A percentile compares a stretch with the other conserved stretches of the same genome.
Conservation (phyloP, 2,113 vertebrate genomes). For the Channa argus region DNA sequence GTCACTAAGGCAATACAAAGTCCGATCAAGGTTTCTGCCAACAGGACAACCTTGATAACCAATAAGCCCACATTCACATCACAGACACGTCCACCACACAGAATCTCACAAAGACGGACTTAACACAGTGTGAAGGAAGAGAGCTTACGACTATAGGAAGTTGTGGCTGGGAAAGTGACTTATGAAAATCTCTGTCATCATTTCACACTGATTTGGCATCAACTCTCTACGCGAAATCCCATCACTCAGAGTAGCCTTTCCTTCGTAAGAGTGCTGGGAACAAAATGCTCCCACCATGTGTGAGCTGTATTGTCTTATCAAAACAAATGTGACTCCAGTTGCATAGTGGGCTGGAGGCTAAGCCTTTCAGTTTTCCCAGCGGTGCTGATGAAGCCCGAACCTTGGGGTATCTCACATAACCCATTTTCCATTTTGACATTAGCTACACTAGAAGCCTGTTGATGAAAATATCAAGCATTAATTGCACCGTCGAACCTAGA, state of each 20-base stretch:
- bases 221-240: constrained; percentile 29
- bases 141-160: constrained; percentile 19
- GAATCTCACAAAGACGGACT: not conserved
- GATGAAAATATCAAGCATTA: not conserved
- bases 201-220: constrained; percentile 43
- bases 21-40: not conserved
- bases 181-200: constrained; percentile 48
- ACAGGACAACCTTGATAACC: constrained; percentile 9
- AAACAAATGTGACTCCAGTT: constrained; percentile 25
- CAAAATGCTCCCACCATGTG: constrained; percentile 33
- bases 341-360: not conserved
- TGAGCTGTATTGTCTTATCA: constrained; percentile 10
- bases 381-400: not conserved
- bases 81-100: not conserved
- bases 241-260: constrained; percentile 22
- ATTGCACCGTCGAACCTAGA: not conserved
- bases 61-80: constrained; percentile 10
- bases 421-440: not conserved
- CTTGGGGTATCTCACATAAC: constrained; percentile 11
- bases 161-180: constrained; percentile 19
- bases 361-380: constrained; percentile 6
- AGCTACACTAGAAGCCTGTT: not conserved
- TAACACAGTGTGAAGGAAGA: constrained; percentile 7
- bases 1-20: no score
- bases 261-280: constrained; percentile 21